Evolutionary conservation across 2,113 vertebrate species (phyloP), one percentile per base, ranked within the genome.

Genomic region (Columba livia): DNA sequence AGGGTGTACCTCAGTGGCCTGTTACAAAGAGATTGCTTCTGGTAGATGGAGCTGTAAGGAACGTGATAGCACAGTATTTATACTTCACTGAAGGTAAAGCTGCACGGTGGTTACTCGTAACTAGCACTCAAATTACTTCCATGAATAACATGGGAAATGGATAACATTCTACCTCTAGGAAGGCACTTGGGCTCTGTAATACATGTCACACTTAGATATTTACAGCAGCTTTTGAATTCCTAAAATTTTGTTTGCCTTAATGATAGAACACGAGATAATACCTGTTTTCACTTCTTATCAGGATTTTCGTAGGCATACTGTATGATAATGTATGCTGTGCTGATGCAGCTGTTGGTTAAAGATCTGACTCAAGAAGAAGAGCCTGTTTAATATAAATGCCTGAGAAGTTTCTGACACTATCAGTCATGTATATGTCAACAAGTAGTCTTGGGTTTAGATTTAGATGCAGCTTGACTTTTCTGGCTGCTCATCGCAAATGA

Each of bases 31-130:
- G 74, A 28, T 16, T 90, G 20, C 85, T 94, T 60, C 75, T 48
- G 29, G 54, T 94, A 36, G 74, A 94, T 5, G 50, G 65, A 69
- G 90, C 93, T 60, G 26, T 97, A 60, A 92, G 86, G 42, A 96
- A 94, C 0, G 11, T 60, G 12, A 48, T 85, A 31, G 40, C 82
- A 23, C 90, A 93, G 66, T 77, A 91, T 48, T 86, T 96, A 54
- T 66, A n/a, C 44, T 94, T 97, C 40, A 29, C 90, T 73, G 88
- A 79, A 93, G 97, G 97, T 97, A 95, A 94, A 78, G 36, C 26
- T 72, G 51, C 12, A 5, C 61, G 69, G 26, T 80, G 25, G 53
- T 90, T 66, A 61, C 29, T 82, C 21, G 4, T 66, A 47, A 38
- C 48, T 20, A 11, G 15, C 8, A 62, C 17, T 40, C 38, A 85